Evolutionary conservation across 1,140 invertebrate species (phyloP).

Genomic region (Drosophila bifasciata): DNA sequence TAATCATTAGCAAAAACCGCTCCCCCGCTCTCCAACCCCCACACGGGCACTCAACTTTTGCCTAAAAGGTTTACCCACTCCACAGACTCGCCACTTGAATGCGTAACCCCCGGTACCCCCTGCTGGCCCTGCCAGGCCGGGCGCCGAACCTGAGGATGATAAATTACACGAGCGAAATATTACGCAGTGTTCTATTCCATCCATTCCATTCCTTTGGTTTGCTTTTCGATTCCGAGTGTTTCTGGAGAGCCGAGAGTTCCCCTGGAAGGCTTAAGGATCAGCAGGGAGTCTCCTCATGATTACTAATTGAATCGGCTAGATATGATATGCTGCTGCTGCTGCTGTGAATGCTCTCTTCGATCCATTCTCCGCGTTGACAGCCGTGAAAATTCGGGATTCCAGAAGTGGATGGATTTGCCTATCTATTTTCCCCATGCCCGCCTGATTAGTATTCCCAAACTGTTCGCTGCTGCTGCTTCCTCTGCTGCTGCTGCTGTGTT

Average conservation of each 20-base stretch:
- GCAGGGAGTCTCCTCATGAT: slow-evolving; percentile 17
- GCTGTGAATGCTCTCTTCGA: too few relatives aligned
- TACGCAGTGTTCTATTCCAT: slow-evolving; percentile 34
- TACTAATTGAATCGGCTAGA: slow-evolving; percentile 32
- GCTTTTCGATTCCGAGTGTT: slow-evolving; percentile 1
- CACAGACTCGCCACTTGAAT: neutral
- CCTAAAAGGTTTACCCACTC: slow-evolving; percentile 57
- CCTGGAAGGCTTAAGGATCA: slow-evolving; percentile 21
- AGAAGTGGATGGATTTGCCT: slow-evolving; percentile 36
- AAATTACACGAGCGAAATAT: slow-evolving; percentile 69
- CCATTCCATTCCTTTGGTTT: neutral
- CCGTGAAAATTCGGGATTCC: slow-evolving; percentile 28
- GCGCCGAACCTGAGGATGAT: slow-evolving; percentile 63
- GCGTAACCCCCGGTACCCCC: neutral
- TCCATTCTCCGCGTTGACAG: slow-evolving; percentile 13
- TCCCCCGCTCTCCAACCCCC: slow-evolving; percentile 11
- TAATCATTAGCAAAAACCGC: slow-evolving; percentile 57
- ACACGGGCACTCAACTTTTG: slow-evolving; percentile 34
- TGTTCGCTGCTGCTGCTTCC: neutral
- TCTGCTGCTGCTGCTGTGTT: slow-evolving; percentile 1
- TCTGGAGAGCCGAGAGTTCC: neutral
- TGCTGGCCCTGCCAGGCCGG: slow-evolving; percentile 9
- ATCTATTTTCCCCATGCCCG: slow-evolving; percentile 22
- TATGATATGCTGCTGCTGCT: too few relatives aligned
- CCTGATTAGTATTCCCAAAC: slow-evolving; percentile 28